phyloP scores from a whole-genome alignment of 37 sponge, comb jelly and placozoan genomes.

The Agelas oroides region DNA sequence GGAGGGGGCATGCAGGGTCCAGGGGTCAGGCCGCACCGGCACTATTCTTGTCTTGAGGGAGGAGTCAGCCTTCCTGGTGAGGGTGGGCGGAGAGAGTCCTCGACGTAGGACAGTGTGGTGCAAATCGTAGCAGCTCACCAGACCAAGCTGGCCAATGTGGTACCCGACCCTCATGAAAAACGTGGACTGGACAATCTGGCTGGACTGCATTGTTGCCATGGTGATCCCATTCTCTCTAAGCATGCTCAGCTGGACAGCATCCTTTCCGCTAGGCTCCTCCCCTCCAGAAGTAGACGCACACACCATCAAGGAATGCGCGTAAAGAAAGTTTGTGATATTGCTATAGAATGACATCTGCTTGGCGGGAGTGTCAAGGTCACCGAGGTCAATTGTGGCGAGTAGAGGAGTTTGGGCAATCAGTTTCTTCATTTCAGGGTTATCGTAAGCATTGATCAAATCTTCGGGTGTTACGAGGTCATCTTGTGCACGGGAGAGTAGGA shows the following conservation, averaged over 20 bases:
- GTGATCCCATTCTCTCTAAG: background rate
- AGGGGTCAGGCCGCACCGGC: constrained; percentile 46
- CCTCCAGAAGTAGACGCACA: background rate
- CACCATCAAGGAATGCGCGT: constrained; percentile 66
- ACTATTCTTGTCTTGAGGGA: constrained; percentile 1
- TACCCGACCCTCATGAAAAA: constrained; percentile 66
- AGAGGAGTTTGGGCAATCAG: constrained; percentile 31
- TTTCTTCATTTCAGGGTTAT: constrained; percentile 43
- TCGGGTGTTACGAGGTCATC: constrained; percentile 29
- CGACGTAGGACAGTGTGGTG: constrained; percentile 64
- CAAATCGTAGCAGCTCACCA: constrained; percentile 76
- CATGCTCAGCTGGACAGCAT: background rate
- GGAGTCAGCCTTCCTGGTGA: background rate
- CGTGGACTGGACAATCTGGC: constrained; percentile 13
- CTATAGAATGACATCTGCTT: constrained; percentile 70
- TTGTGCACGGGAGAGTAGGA: constrained; percentile 1
- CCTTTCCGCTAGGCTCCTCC: background rate
- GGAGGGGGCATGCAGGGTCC: constrained; percentile 41
- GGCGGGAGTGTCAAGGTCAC: constrained; percentile 27
- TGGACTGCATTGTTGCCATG: constrained; percentile 15
- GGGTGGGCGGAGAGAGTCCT: constrained; percentile 22
- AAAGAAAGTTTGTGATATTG: constrained; percentile 80
- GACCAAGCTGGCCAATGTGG: constrained; percentile 76
- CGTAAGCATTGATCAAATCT: constrained; percentile 22
- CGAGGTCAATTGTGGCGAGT: constrained; percentile 58